A percentile compares a stretch with the other conserved stretches of the same genome.
Conservation (phyloP, 2,888 invertebrate genomes). For the Diloba caeruleocephala region DNA sequence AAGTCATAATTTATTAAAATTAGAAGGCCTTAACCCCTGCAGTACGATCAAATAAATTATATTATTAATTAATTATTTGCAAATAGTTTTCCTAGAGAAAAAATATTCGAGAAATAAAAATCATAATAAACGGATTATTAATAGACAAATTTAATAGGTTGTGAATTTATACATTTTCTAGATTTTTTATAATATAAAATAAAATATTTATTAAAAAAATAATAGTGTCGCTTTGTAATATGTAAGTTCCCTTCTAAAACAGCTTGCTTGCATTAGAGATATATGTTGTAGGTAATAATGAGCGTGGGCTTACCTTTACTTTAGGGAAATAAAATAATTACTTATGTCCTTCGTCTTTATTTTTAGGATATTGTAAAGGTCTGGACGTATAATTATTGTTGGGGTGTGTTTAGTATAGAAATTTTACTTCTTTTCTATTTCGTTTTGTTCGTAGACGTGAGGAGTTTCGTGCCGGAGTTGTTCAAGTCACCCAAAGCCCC, state of each 20-base stretch:
- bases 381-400: background rate
- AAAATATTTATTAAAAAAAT: constrained; percentile 65
- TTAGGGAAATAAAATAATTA: background rate
- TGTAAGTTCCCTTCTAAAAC: constrained; percentile 59
- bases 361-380: background rate
- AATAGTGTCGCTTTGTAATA: constrained; percentile 60
- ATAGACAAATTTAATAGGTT: constrained; percentile 87
- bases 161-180: constrained; percentile 89
- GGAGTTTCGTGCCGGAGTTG: too few species aligned
- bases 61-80: constrained; percentile 51
- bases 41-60: constrained; percentile 44
- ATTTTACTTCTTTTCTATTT: too few species aligned
- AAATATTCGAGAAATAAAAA: constrained; percentile 55
- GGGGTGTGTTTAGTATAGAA: too few species aligned
- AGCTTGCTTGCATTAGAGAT: constrained; percentile 69
- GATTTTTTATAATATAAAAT: constrained; percentile 84
- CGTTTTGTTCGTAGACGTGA: too few species aligned
- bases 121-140: constrained; percentile 59
- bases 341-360: background rate
- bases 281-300: constrained; percentile 26
- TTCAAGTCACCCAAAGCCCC: too few species aligned
- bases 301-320: constrained; percentile 27
- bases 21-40: constrained; percentile 73
- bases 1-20: constrained; percentile 30
- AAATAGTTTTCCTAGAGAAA: constrained; percentile 61